phyloP scores from a whole-genome alignment of 2,888 invertebrate species.

The Meta bourneti region DNA sequence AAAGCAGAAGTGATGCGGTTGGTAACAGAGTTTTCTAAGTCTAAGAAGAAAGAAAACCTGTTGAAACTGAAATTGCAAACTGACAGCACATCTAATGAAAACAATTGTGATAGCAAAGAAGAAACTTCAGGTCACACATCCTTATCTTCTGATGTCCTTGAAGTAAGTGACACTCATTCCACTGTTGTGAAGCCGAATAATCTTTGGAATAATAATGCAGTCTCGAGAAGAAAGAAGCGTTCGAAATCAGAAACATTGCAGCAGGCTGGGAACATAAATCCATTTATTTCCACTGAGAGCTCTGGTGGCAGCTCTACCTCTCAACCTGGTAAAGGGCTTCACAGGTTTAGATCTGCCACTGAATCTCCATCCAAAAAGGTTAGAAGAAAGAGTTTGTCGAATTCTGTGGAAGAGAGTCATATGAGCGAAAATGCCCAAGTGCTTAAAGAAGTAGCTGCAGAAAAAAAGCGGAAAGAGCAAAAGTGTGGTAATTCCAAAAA shows the following conservation, averaged over 20 bases:
- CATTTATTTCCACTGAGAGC: not conserved
- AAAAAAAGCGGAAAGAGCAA: not conserved
- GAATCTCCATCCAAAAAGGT: not conserved
- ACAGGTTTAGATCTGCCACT: not conserved
- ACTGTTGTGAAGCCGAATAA: too few relatives aligned
- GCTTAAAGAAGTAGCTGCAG: not conserved
- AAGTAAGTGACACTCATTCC: not conserved
- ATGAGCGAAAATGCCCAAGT: not conserved
- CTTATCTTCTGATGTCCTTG: not conserved
- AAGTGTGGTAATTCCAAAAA: slow-evolving; percentile 3
- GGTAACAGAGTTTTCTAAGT: slow-evolving; percentile 39
- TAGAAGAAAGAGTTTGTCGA: not conserved
- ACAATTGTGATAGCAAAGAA: not conserved
- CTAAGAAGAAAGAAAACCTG: slow-evolving; percentile 51
- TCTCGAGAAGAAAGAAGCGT: not conserved
- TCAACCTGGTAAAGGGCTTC: not conserved
- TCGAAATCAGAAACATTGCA: not conserved
- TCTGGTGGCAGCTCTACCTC: too few relatives aligned
- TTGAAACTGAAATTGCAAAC: slow-evolving; percentile 43
- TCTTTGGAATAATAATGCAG: not conserved
- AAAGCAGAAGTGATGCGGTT: slow-evolving; percentile 42
- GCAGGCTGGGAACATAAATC: not conserved
- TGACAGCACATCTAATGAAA: not conserved
- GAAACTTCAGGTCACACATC: not conserved
- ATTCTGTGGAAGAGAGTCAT: not conserved